Percentiles rank a stretch among this genome's conserved stretches.
These are phyloP conservation scores for Octonoba sinensis DNA, from an alignment of 2,888 invertebrate species.

Conservation along the genomic window DNA sequence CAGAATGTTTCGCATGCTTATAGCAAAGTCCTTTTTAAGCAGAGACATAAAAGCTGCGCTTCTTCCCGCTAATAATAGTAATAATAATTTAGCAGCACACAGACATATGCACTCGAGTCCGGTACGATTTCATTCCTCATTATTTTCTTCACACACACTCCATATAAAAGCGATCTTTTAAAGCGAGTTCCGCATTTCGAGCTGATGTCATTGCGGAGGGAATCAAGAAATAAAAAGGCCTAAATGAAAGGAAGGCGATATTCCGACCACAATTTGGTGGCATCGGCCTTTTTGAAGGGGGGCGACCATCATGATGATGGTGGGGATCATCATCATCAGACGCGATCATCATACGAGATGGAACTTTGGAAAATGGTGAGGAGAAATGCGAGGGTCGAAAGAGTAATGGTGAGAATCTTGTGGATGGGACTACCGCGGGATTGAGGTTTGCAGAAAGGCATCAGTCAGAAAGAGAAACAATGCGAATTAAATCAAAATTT, in stretches of 20 bases:
- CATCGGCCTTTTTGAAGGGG: constrained; percentile 20
- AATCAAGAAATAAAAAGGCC: no score
- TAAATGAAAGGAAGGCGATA: no score
- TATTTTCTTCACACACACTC: constrained; percentile 3
- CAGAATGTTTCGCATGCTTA: no score
- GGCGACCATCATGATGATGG: constrained; percentile 27
- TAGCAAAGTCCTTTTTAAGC: no score
- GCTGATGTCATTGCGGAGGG: background rate
- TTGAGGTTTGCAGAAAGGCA: no score
- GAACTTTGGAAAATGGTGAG: constrained; percentile 12
- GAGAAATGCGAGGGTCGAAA: background rate
- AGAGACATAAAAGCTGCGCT: no score
- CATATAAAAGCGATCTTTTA: constrained; percentile 18
- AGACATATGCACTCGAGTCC: background rate
- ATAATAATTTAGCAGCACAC: constrained; percentile 32
- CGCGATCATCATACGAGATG: constrained; percentile 31
- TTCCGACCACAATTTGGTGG: constrained; percentile 25
- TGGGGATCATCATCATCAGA: constrained; percentile 32
- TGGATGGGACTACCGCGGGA: background rate
- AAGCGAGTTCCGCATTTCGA: constrained; percentile 42
- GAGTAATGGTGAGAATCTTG: constrained; percentile 29
- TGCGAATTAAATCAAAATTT: no score
- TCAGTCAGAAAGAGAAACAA: no score
- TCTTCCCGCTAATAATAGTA: constrained; percentile 31
- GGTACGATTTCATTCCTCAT: background rate